Evolutionary conservation across 2,113 vertebrate genomes (phyloP).

Genomic region (Galeopterus variegatus): DNA sequence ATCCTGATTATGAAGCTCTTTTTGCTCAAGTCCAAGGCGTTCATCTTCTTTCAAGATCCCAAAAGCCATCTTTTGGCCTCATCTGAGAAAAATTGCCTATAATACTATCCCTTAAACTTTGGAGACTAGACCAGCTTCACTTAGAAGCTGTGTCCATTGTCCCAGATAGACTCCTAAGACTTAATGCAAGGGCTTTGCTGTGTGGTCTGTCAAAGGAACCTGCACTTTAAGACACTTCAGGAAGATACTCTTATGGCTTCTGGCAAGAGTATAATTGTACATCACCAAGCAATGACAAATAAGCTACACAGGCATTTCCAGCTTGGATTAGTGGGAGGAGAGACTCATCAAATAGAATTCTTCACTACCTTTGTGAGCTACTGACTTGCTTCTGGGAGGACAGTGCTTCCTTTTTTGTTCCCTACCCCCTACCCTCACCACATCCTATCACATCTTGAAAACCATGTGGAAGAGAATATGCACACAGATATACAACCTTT

Average conservation of each 20-base stretch:
- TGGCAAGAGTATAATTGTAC: background rate
- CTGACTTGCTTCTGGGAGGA: constrained; percentile 1
- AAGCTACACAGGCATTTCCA: constrained; percentile 61
- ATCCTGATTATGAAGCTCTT: background rate
- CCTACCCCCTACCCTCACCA: rapidly evolving
- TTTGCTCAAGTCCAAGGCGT: background rate
- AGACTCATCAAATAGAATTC: constrained; percentile 40
- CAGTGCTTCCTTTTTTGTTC: background rate
- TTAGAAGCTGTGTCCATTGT: background rate
- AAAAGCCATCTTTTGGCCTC: background rate
- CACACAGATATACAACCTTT: rapidly evolving
- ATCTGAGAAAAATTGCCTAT: background rate
- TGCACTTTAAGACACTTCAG: constrained; percentile 68
- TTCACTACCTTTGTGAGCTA: background rate
- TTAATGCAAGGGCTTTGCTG: background rate
- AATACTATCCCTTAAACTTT: background rate
- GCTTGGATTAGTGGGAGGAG: constrained; percentile 45
- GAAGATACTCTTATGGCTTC: constrained; percentile 19
- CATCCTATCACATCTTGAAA: background rate
- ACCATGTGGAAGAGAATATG: background rate
- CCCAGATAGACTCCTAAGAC: background rate
- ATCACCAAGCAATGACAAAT: constrained; percentile 14
- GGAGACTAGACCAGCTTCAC: background rate
- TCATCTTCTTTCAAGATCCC: background rate
- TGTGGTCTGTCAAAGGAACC: background rate